Conservation (phyloP, 2,113 vertebrate genomes). For the Phalacrocorax brasilianus region DNA sequence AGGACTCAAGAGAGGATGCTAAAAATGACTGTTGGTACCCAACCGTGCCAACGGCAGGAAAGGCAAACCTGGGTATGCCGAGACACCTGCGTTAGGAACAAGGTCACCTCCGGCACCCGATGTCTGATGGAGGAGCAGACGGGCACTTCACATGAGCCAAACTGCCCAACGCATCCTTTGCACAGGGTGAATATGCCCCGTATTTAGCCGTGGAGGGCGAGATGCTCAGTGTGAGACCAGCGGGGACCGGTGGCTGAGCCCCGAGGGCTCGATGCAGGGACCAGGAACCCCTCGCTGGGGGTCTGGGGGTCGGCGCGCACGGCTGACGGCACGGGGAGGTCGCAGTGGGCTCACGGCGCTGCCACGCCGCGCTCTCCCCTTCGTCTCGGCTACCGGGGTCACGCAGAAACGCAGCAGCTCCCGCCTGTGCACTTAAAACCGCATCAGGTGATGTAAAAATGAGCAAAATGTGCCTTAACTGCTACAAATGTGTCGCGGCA, state of each 20-base stretch:
- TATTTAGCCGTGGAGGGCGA: fast-evolving
- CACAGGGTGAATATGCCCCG: fast-evolving
- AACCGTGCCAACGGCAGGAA: neutral
- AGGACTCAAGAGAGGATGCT: neutral
- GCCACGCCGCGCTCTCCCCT: neutral
- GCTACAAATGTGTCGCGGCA: neutral
- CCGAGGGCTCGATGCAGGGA: fast-evolving
- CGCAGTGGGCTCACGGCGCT: fast-evolving
- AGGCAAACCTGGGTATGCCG: neutral
- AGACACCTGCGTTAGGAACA: neutral
- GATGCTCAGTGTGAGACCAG: neutral
- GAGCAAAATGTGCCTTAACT: neutral
- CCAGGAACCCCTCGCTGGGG: neutral
- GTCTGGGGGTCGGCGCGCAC: neutral
- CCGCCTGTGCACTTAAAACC: neutral
- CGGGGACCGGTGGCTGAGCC: neutral
- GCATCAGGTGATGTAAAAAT: neutral
- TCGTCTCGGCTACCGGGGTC: neutral
- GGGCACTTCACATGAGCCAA: fast-evolving
- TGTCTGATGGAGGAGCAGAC: neutral
- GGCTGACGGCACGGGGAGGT: fast-evolving
- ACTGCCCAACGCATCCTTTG: fast-evolving
- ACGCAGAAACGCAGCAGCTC: neutral
- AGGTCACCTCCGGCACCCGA: fast-evolving
- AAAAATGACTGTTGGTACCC: neutral